Percentiles rank a stretch among this genome's conserved stretches.
Conservation (phyloP, 2,888 invertebrate species). For the Sinohyriopsis cumingii region DNA sequence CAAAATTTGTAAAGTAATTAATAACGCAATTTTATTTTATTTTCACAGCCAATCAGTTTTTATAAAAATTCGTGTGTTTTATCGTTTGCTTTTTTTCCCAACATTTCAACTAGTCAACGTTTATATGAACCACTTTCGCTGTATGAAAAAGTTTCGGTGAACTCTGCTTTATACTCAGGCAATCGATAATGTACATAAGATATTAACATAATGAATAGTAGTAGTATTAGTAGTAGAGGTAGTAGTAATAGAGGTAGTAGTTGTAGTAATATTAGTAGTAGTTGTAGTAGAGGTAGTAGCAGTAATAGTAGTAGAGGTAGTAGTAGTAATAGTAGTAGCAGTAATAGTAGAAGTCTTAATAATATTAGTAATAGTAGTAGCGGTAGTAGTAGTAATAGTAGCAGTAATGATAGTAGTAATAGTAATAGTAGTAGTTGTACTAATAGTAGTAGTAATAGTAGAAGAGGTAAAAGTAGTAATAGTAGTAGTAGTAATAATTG, state of each 20-base stretch:
- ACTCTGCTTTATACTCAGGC: too few relatives aligned
- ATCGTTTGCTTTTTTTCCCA: too few relatives aligned
- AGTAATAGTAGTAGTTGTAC: conserved; percentile 14
- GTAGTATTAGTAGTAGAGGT: conserved; percentile 2
- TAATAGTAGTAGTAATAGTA: conserved; percentile 13
- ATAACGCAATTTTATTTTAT: too few relatives aligned
- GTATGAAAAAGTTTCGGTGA: too few relatives aligned
- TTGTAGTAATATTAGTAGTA: conserved; percentile 5
- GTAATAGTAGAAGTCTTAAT: conserved; percentile 12
- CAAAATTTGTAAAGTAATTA: too few relatives aligned
- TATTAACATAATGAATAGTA: background rate
- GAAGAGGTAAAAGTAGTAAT: conserved; percentile 13
- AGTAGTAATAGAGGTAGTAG: conserved; percentile 2
- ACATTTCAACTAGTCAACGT: too few relatives aligned
- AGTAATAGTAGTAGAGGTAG: conserved; percentile 5
- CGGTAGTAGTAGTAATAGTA: conserved; percentile 13
- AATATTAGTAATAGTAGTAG: conserved; percentile 14
- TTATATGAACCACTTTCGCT: too few relatives aligned
- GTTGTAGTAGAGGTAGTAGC: conserved; percentile 4
- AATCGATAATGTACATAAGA: too few relatives aligned
- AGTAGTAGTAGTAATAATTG: conserved; percentile 9
- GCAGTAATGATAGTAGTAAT: conserved; percentile 13
- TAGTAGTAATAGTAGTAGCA: conserved; percentile 8
- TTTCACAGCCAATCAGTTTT: too few relatives aligned
- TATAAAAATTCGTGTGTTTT: too few relatives aligned